Conservation (phyloP, 2,888 invertebrate species). For the Philereme transversata region DNA sequence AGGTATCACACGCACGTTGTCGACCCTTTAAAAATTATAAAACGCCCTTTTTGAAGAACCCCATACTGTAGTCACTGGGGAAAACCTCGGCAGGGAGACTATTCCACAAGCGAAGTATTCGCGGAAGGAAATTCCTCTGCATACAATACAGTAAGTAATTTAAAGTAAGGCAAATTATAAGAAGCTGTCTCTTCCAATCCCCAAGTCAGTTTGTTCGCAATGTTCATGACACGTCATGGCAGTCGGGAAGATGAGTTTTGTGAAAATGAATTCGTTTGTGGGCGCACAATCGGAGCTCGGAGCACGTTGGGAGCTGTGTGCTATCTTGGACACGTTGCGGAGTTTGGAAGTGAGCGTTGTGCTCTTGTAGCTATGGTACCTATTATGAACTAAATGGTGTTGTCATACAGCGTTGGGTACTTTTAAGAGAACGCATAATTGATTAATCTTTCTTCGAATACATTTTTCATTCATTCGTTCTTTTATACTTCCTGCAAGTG, state of each 20-base stretch:
- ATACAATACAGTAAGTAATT: neutral
- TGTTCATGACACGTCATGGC: slow-evolving; percentile 59
- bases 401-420: neutral
- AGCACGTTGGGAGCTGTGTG: slow-evolving; percentile 37
- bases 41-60: no score
- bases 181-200: slow-evolving; percentile 53
- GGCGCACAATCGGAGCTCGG: slow-evolving; percentile 64
- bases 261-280: slow-evolving; percentile 78
- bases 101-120: no score
- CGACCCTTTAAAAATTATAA: no score
- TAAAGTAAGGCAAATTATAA: neutral
- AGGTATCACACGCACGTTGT: no score
- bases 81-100: no score
- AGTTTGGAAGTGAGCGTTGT: slow-evolving; percentile 18
- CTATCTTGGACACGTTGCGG: slow-evolving; percentile 49
- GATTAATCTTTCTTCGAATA: no score
- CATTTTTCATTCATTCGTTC: no score
- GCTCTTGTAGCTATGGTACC: slow-evolving; percentile 5
- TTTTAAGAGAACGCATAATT: neutral
- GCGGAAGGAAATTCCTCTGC: no score
- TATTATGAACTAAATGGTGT: neutral
- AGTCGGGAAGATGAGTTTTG: slow-evolving; percentile 80
- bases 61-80: no score
- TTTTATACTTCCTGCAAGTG: no score
- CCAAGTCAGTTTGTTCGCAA: slow-evolving; percentile 35